These are phyloP conservation scores for Dryomyza anilis DNA, from an alignment of 2,888 invertebrate species.

Conservation along the genomic window DNA sequence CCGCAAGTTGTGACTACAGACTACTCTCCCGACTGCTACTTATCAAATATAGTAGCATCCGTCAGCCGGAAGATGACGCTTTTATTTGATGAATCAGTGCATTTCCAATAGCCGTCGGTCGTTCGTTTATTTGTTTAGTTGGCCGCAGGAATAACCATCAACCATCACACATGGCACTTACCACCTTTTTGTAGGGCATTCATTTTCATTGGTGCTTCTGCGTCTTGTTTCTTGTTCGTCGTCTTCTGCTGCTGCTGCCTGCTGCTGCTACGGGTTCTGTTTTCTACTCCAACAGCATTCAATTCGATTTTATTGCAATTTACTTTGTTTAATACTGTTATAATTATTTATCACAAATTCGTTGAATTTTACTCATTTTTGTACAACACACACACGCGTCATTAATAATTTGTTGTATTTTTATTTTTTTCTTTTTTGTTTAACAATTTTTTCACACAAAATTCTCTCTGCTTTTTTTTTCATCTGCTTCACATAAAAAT, in stretches of 20 bases:
- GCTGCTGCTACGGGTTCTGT: background rate
- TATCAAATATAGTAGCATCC: too few relatives aligned
- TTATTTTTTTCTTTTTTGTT: conserved; percentile 13
- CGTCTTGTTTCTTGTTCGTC: too few relatives aligned
- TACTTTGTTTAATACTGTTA: conserved; percentile 25
- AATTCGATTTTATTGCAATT: conserved; percentile 1
- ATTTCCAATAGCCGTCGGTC: too few relatives aligned
- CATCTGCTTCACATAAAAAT: conserved; percentile 13
- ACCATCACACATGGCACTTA: conserved; percentile 27
- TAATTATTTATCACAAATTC: conserved; percentile 28
- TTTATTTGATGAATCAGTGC: too few relatives aligned
- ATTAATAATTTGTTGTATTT: conserved; percentile 12
- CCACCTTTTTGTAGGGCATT: conserved; percentile 33
- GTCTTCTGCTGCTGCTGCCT: background rate
- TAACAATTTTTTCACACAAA: conserved; percentile 8
- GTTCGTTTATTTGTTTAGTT: too few relatives aligned
- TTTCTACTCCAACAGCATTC: conserved; percentile 2
- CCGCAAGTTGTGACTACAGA: too few relatives aligned
- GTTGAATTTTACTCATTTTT: conserved; percentile 21
- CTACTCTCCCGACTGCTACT: too few relatives aligned
- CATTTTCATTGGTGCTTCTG: conserved; percentile 29
- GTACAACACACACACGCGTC: conserved; percentile 17
- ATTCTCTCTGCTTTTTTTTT: too few relatives aligned
- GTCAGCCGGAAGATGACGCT: too few relatives aligned
- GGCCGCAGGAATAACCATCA: too few relatives aligned